Evolutionary conservation across 1,140 invertebrate genomes (phyloP).

Genomic region (Piezodorus guildinii): DNA sequence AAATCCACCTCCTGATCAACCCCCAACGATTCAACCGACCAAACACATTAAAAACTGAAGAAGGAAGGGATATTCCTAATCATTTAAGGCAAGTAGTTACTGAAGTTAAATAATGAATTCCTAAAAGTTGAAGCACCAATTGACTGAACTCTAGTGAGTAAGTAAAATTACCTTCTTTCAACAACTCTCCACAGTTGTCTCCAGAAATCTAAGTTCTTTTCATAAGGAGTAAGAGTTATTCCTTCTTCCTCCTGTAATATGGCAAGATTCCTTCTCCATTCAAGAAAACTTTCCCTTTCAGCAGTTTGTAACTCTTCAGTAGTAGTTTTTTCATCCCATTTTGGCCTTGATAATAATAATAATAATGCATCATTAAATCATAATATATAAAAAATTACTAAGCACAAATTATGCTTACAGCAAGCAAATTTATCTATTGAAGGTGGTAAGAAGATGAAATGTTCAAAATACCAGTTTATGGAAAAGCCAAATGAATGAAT

Average conservation of each 20-base stretch:
- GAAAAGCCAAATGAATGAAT: no score
- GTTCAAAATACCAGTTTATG: no score
- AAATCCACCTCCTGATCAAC: no score
- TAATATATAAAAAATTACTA: not conserved
- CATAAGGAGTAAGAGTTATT: conserved; percentile 87
- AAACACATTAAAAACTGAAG: no score
- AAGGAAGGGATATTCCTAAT: no score
- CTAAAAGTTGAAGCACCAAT: no score
- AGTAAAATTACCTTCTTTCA: conserved; percentile 53
- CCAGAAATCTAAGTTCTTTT: conserved; percentile 98
- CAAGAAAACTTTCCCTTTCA: conserved; percentile 73
- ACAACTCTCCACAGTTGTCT: conserved; percentile 96
- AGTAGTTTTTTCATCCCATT: conserved; percentile 63
- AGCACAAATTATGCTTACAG: not conserved
- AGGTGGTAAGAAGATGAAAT: no score
- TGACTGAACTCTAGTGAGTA: no score
- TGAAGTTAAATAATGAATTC: no score
- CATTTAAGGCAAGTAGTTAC: no score
- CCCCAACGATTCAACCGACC: no score
- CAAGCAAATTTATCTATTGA: no score
- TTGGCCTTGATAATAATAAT: conserved; percentile 46
- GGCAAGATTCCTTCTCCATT: conserved; percentile 76
- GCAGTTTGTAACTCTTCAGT: conserved; percentile 60
- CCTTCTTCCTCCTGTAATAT: conserved; percentile 67
- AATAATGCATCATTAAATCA: not conserved